A percentile compares a stretch with the other conserved stretches of the same genome.
phyloP scores from a whole-genome alignment of 1,140 invertebrate genomes.

The Heliothis subflexa region DNA sequence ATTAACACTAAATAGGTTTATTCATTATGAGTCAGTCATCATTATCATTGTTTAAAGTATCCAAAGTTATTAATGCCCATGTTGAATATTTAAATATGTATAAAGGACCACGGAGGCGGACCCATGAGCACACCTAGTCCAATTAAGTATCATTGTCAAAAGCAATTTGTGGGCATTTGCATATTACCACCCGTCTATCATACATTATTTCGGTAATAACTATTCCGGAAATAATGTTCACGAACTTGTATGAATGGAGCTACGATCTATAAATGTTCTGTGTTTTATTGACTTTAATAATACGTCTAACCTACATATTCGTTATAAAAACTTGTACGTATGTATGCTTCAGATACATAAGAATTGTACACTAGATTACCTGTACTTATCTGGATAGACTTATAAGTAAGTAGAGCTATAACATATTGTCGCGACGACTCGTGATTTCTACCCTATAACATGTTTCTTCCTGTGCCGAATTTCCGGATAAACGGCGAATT shows the following conservation, averaged over 20 bases:
- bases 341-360: neutral
- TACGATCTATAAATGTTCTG: conserved; percentile 1
- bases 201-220: conserved; percentile 32
- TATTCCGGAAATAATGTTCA: conserved; percentile 23
- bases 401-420: conserved; percentile 22
- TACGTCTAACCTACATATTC: neutral
- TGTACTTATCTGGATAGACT: neutral
- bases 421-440: conserved; percentile 17
- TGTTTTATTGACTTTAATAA: conserved; percentile 4
- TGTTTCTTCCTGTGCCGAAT: conserved; percentile 62
- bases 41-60: neutral
- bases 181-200: conserved; percentile 42
- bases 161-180: conserved; percentile 41
- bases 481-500: conserved; percentile 77
- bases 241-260: conserved; percentile 13
- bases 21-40: neutral
- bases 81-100: conserved; percentile 17
- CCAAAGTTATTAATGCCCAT: neutral
- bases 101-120: conserved; percentile 17
- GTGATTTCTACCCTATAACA: conserved; percentile 50
- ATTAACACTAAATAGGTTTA: neutral
- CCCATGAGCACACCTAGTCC: conserved; percentile 21
- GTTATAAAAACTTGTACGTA: neutral
- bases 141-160: conserved; percentile 47
- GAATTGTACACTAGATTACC: neutral